These are phyloP conservation scores for Oreortyx pictus DNA, from an alignment of 2,797 vertebrate species.

Conservation along the genomic window DNA sequence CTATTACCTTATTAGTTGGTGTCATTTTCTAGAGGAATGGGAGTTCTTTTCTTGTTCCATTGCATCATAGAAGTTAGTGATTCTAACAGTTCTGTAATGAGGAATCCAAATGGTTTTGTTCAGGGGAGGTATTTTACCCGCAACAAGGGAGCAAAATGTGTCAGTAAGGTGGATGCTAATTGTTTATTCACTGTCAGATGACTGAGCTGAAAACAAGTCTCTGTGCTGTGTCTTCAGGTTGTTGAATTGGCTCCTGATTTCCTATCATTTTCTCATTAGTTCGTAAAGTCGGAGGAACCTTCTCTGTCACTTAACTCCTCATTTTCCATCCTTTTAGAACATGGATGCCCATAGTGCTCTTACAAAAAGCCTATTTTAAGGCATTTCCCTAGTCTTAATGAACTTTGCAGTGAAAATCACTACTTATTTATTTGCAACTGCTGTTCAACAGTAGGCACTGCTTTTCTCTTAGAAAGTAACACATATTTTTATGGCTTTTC, in stretches of 20 bases:
- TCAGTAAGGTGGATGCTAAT: background rate
- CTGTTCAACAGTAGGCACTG: background rate
- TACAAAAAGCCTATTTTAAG: background rate
- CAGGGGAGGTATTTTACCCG: background rate
- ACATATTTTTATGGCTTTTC: background rate
- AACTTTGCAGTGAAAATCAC: background rate
- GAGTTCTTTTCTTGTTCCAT: background rate
- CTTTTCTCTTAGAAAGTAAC: background rate
- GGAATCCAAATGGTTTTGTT: background rate
- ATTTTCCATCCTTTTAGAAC: background rate
- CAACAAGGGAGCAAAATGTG: fast-evolving
- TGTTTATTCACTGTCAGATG: background rate
- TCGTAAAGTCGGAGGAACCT: background rate
- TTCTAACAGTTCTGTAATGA: fast-evolving
- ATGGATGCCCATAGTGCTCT: background rate
- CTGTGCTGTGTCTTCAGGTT: background rate
- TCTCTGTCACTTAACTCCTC: background rate
- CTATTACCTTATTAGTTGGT: background rate
- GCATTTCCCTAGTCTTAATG: background rate
- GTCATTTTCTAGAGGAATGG: background rate
- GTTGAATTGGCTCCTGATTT: background rate
- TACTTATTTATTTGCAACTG: background rate
- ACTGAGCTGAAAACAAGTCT: background rate
- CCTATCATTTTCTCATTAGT: background rate
- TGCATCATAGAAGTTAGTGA: background rate